phyloP scores from a whole-genome alignment of 2,888 invertebrate genomes.

The Hyposoter didymator region DNA sequence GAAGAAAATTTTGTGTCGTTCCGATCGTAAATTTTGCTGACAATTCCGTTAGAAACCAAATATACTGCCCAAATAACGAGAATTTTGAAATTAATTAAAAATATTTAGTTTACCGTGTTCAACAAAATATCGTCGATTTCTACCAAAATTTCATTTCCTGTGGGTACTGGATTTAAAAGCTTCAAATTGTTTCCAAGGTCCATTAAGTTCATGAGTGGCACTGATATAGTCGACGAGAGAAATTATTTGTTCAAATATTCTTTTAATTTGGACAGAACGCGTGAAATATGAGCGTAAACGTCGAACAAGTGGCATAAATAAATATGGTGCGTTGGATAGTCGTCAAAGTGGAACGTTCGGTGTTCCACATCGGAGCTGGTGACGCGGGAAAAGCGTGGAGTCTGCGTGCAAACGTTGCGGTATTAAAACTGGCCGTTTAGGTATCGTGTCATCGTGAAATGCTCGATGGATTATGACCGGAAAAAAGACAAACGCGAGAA shows the following conservation, averaged over 20 bases:
- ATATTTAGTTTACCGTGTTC: no score
- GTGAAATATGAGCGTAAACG: not conserved
- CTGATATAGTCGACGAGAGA: not conserved
- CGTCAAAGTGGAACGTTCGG: constrained; percentile 60
- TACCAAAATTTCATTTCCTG: no score
- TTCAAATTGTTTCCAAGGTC: not conserved
- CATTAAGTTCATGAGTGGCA: not conserved
- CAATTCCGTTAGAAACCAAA: no score
- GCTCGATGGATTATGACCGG: constrained; percentile 18
- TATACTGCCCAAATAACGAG: no score
- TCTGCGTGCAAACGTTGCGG: constrained; percentile 17
- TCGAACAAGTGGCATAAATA: constrained; percentile 11
- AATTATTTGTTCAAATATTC: not conserved
- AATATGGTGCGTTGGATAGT: constrained; percentile 31
- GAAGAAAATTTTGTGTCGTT: no score
- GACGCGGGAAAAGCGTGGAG: constrained; percentile 54
- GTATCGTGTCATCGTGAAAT: constrained; percentile 50
- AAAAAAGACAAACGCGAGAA: constrained; percentile 19
- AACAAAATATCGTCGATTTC: no score
- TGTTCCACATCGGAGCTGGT: constrained; percentile 58
- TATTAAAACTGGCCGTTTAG: not conserved
- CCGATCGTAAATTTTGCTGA: no score
- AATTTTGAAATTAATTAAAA: no score
- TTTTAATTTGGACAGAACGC: not conserved
- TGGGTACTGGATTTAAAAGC: not conserved